Conservation (phyloP, 2,113 vertebrate species). For the Istiophorus platypterus region DNA sequence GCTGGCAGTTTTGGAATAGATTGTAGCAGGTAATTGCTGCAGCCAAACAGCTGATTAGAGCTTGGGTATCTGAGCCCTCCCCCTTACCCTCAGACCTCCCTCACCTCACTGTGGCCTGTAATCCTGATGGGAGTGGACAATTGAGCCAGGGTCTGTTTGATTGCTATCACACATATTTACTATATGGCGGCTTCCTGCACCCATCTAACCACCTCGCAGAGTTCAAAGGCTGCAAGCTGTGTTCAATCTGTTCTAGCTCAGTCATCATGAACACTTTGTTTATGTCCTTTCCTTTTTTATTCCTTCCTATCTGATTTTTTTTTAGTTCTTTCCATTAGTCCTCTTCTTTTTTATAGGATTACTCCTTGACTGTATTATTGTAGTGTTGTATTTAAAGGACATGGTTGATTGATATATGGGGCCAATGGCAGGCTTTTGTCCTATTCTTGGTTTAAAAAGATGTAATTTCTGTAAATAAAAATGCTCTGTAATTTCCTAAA, state of each 20-base stretch:
- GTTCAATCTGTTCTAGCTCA: constrained; percentile 9
- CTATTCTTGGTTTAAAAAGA: too few relatives aligned
- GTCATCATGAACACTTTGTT: not conserved
- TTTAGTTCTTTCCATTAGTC: not conserved
- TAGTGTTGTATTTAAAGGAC: not conserved
- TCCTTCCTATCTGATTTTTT: not conserved
- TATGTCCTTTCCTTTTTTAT: not conserved
- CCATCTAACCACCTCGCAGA: constrained; percentile 17
- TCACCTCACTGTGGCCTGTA: constrained; percentile 64
- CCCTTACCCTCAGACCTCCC: constrained; percentile 13
- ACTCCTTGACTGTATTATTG: not conserved
- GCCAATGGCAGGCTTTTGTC: too few relatives aligned
- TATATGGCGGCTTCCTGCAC: constrained; percentile 50
- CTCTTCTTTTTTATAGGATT: not conserved
- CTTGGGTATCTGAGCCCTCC: constrained; percentile 61
- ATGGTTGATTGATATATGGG: too few relatives aligned
- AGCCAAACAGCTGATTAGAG: constrained; percentile 73
- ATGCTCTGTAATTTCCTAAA: not conserved
- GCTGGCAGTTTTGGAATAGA: constrained; percentile 59
- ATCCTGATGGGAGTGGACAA: constrained; percentile 68
- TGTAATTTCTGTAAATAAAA: not conserved
- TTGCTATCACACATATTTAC: constrained; percentile 76
- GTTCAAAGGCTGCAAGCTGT: constrained; percentile 24
- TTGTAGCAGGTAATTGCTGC: constrained; percentile 69
- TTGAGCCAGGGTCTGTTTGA: constrained; percentile 67